Evolutionary conservation across 2,113 vertebrate species (phyloP).

Genomic region (Callospermophilus lateralis): DNA sequence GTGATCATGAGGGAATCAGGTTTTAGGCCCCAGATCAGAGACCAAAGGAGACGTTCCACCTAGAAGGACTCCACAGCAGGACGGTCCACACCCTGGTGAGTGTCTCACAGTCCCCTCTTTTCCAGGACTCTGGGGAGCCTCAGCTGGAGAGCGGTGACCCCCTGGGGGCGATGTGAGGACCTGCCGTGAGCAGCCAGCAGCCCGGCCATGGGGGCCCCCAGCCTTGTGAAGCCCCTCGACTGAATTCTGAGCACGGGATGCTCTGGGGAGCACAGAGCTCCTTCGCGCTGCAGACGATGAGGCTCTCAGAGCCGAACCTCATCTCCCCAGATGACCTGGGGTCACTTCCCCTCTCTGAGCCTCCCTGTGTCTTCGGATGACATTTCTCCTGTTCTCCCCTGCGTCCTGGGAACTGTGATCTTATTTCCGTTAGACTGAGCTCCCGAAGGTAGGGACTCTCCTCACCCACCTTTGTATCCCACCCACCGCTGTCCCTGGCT

Average conservation of each 20-base stretch:
- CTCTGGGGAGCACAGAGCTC: background rate
- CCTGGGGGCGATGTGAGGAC: slow-evolving; percentile 72
- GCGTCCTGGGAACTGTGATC: background rate
- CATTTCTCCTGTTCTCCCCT: background rate
- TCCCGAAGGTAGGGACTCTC: background rate
- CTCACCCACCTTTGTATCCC: background rate
- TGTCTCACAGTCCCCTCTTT: slow-evolving; percentile 45
- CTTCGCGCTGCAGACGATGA: background rate
- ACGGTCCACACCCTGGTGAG: accelerated
- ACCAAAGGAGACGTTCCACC: background rate
- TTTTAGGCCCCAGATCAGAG: background rate
- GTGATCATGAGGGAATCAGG: accelerated
- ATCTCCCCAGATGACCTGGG: background rate
- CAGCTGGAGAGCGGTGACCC: slow-evolving; percentile 82
- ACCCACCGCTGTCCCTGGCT: background rate
- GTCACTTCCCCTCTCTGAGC: background rate
- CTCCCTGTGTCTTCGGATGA: background rate
- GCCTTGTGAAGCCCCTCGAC: background rate
- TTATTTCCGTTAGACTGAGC: background rate
- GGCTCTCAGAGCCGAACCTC: background rate
- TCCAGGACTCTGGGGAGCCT: slow-evolving; percentile 85
- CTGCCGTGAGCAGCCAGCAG: background rate
- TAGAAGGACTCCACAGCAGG: accelerated
- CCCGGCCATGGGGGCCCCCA: background rate
- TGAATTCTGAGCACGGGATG: background rate